Evolutionary conservation across 2,113 vertebrate genomes (phyloP), one percentile per base, ranked within the genome.

Genomic region (Cacatua alba): DNA sequence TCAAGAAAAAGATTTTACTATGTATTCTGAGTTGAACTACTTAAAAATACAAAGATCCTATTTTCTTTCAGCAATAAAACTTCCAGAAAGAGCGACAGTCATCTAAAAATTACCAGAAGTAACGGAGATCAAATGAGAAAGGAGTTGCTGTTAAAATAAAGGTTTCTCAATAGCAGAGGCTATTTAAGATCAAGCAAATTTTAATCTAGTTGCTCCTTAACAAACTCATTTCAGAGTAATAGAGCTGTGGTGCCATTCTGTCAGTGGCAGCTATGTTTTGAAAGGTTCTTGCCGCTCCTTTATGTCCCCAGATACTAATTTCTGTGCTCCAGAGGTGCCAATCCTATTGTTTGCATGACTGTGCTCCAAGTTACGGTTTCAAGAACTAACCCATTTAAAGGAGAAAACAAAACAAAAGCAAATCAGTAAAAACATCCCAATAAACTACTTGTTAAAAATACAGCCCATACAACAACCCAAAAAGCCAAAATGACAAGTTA

Each of bases 201-300:
- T 59, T 88, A 84, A 92, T 17, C 31, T 37, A 65, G 48, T 46
- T 91, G 65, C 57, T 92, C 37, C 67, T 94, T 39, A 79, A 91
- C 26, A 92, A 94, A 88, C 37, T 55, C 18, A 72, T 79, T 86
- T 79, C 64, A 62, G 77, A 92, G 35, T 43, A 51, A 59, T 2
- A 88, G 46, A 84, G 86, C 44, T 12, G 6, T 57, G 77, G 52
- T 95, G 86, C 89, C 89, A 68, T 89, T 92, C 91, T 37, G 62
- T 31, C 86, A 86, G 65, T 39, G 81, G 83, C 81, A 94, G 74
- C n/a, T 89, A 68, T 82, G 64, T 79, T 94, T 89, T 82, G 70
- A 82, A 91, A 94, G 74, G 69, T 76, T 95, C 80, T 64, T 44
- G 51, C 65, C 13, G 0, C 69, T 95, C 91, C 65, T 70, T 89